Evolutionary conservation across 64 coral and sea anemone species (phyloP), one percentile per base, ranked within the genome.

Genomic region (Pachyseris speciosa): DNA sequence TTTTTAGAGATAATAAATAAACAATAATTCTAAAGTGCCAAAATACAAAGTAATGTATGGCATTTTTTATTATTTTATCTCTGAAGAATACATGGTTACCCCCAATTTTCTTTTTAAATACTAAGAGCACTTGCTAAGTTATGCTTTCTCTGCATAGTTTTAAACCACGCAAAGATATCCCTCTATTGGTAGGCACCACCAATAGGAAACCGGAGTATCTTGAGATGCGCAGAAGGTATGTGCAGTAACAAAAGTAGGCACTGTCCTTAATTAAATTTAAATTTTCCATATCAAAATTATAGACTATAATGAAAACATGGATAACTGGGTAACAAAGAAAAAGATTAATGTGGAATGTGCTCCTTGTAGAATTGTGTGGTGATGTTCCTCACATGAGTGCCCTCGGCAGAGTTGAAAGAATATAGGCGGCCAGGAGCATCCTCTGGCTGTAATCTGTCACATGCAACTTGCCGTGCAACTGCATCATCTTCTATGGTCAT

Each of bases 281-380:
- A 57, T 57, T 57, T 57, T 57, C 52, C 52, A 15, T 57, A 19
- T 57, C 52, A 57, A 57, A 57, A 57, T 57, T 57, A 57, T 57
- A 57, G 52, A 57, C 52, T 57, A 57, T 57, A 57, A 4, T 57
- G 52, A 57, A 20, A 57, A 57, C 52, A 57, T 57, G 52, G 52
- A 57, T 57, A 57, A 57, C 52, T 19, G 17, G 52, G 52, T 4
- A 57, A 57, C 45, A 49, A 49, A 49, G 45, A 49, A 49, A 49
- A 49, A 49, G 5, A 49, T 49, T 57, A 69, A 69, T 69, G 67
- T 36, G 67, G 67, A 69, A 69, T 69, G 67, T 69, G 67, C 34
- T 69, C 67, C 32, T 33, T 31, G 67, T 69, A 69, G 28, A 69
- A 34, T 33, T 8, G 9, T 34, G 67, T 69, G 5, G 32, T 16